Percentiles rank a stretch among this genome's conserved stretches.
Evolutionary conservation across 2,888 invertebrate genomes (phyloP).

Genomic region (Meteorus colon): DNA sequence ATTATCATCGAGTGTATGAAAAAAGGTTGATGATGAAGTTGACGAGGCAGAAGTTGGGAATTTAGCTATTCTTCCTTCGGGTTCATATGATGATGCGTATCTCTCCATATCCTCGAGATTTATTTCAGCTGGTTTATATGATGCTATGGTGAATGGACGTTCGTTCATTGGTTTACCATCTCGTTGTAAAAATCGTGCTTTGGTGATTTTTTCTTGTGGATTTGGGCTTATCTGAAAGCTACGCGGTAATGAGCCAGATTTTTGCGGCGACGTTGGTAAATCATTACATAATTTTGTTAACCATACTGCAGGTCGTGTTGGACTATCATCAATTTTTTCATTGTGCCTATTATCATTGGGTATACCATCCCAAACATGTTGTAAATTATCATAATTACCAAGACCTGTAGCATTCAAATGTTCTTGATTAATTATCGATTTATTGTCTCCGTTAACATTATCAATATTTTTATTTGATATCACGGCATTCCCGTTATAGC

Average conservation of each 20-base stretch:
- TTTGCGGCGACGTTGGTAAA: constrained; percentile 80
- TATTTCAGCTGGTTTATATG: constrained; percentile 81
- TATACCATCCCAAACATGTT: constrained; percentile 70
- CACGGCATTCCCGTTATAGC: not conserved
- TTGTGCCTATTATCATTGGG: constrained; percentile 52
- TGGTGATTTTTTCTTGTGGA: constrained; percentile 73
- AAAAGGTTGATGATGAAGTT: constrained; percentile 76
- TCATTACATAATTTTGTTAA: constrained; percentile 82
- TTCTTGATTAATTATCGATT: constrained; percentile 72
- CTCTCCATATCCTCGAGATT: constrained; percentile 81
- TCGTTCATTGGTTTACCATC: constrained; percentile 79
- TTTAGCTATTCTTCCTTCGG: constrained; percentile 67
- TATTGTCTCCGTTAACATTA: constrained; percentile 64
- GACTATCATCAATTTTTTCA: constrained; percentile 70
- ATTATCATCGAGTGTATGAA: constrained; percentile 75
- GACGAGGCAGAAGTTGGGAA: constrained; percentile 69
- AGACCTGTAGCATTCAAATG: constrained; percentile 71
- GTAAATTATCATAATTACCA: constrained; percentile 78
- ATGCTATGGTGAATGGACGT: constrained; percentile 82
- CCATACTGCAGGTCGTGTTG: constrained; percentile 82
- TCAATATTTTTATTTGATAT: constrained; percentile 2
- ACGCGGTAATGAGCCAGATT: constrained; percentile 85
- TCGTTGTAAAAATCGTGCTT: constrained; percentile 75
- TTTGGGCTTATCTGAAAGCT: constrained; percentile 82
- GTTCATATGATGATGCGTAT: constrained; percentile 71